A percentile compares a stretch with the other conserved stretches of the same genome.
These are phyloP conservation scores for Calidris pygmaea DNA, from an alignment of 2,113 vertebrate genomes.

Conservation along the genomic window DNA sequence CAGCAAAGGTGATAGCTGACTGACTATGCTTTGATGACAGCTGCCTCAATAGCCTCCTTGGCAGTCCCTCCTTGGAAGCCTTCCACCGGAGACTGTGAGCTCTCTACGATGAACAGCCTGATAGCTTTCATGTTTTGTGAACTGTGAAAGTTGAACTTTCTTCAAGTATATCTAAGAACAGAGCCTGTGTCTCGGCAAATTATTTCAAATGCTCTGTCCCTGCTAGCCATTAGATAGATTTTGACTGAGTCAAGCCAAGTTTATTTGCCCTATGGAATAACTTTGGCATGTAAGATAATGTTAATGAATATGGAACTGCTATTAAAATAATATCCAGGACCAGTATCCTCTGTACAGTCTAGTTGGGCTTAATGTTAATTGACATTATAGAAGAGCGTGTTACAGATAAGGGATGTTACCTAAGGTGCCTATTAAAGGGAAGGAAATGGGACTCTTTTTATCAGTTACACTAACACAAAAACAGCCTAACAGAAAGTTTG, in stretches of 20 bases:
- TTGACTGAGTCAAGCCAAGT: background rate
- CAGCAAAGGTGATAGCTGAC: slow-evolving; percentile 29
- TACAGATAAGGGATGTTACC: background rate
- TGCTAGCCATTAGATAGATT: background rate
- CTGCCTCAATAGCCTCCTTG: background rate
- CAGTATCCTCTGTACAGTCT: background rate
- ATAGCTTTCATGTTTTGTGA: slow-evolving; percentile 4
- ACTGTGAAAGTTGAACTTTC: background rate
- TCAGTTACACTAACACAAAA: background rate
- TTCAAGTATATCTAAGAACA: background rate
- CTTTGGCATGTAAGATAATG: background rate
- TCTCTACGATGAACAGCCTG: background rate
- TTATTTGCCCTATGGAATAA: background rate
- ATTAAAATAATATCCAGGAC: background rate
- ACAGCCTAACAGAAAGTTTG: background rate
- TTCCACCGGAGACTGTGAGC: background rate
- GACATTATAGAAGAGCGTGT: background rate
- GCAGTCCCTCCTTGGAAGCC: slow-evolving; percentile 7
- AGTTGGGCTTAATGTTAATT: background rate
- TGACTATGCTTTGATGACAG: slow-evolving; percentile 19
- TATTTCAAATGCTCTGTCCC: background rate
- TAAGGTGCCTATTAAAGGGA: background rate
- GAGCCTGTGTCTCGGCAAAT: background rate
- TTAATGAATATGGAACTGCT: background rate
- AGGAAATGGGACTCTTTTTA: background rate